Evolutionary conservation across 2,797 vertebrate genomes (phyloP).

Genomic region (Ptychobarbus kaznakovi): DNA sequence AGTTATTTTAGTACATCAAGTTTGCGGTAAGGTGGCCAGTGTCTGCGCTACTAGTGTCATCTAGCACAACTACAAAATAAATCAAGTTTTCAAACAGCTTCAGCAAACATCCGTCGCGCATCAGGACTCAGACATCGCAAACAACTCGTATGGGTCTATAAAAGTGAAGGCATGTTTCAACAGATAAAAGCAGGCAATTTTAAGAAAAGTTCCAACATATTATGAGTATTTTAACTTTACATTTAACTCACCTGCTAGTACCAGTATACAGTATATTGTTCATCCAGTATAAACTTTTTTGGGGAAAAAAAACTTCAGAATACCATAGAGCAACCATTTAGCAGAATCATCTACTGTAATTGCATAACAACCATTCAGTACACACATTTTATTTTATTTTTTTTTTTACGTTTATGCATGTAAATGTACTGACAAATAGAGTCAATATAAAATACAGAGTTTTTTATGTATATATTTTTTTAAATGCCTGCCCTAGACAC

Average conservation of each 20-base stretch:
- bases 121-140: neutral
- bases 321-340: too few species aligned
- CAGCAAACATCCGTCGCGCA: neutral
- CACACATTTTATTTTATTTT: too few species aligned
- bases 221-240: neutral
- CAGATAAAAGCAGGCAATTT: neutral
- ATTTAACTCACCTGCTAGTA: neutral
- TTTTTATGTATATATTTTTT: too few species aligned
- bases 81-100: neutral
- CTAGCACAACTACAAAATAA: neutral
- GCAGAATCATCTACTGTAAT: too few species aligned
- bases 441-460: too few species aligned
- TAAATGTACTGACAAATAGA: too few species aligned
- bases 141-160: neutral
- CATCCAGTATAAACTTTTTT: too few species aligned
- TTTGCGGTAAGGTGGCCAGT: neutral
- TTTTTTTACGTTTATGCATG: too few species aligned
- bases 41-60: neutral
- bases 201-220: neutral
- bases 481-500: neutral
- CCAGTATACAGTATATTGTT: too few species aligned
- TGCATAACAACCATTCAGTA: too few species aligned
- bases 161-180: neutral
- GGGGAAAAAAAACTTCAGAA: too few species aligned
- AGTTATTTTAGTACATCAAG: neutral